Evolutionary conservation across 2,113 vertebrate species (phyloP), one percentile per base, ranked within the genome.

Genomic region (Hiodon alosoides): DNA sequence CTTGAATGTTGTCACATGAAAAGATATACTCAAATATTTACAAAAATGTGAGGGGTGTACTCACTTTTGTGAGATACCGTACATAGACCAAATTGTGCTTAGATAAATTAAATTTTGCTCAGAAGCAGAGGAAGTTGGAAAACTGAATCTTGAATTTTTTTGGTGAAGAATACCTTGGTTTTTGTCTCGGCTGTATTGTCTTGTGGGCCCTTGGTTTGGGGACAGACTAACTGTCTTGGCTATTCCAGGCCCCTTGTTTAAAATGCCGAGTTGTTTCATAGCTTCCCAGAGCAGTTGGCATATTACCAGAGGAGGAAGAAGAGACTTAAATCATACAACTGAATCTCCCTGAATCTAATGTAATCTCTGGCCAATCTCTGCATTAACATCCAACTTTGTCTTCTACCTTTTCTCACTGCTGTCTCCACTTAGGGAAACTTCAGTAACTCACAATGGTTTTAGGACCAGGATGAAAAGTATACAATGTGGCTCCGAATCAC

Each of bases 281-380:
- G 85, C 83, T 88, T 89, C 78, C 73, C 75, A 72, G 76, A 78
- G 78, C 76, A 77, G 87, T 90, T 89, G 90, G 86, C 88, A 90
- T 90, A 86, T 87, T 84, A 90, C 87, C 65, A 70, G 64, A 53
- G 79, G 80, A 75, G 80, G 80, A 84, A 78, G 79, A 78, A 65
- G 72, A 64, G 5, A 79, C 81, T 86, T 88, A 86, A 87, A 88
- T 85, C 87, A 85, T 77, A 72, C 71, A 67, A 77, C 81, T 81
- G 85, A 88, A 87, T 84, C 81, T 86, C 71, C 72, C 77, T 47
- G 79, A 89, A 88, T 83, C 76, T 83, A 77, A 78, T 75, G 80
- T 88, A 91, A 90, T 89, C 89, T 87, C 76, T 31, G 80, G 81
- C 84, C 86, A 79, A 89, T 88, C 85, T 88, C 74, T 47, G 77